Evolutionary conservation across 1,140 invertebrate species (phyloP), one percentile per base, ranked within the genome.

Genomic region (Acromyrmex charruanus): DNA sequence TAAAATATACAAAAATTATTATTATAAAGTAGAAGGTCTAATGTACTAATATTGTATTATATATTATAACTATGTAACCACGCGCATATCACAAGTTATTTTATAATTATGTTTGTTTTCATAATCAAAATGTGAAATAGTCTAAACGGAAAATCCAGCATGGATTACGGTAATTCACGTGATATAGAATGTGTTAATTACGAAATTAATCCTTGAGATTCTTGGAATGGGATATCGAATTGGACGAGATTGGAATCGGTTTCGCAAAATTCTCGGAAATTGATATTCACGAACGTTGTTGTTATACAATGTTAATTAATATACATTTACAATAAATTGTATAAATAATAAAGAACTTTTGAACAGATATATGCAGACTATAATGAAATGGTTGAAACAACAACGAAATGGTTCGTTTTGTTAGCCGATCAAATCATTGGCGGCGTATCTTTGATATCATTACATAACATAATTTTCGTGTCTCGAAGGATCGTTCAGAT

Each of bases 201-300:
- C 16, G 68, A 59, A 25, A 82, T 69, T 72, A 31, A 39, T 82
- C 28, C 5, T 9, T 16, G 10, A 21, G 35, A 80, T 75, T 31
- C 51, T n/a, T 7, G 18, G 16, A 65, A 10, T 12, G 44, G 18
- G 3, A 12, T 35, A 31, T 51, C 18, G 10, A 3, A 69, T 69
- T 9, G n/a, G n/a, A 58, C 21, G 49, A 31, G 28, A 25, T 25
- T 25, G 25, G 25, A 25, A 25, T 25, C 31, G 18, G 0, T 28
- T 55, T 80, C n/a, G 31, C n/a, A n/a, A 18, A 69, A 53, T 58
- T 69, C 31, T 55, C 49, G 4, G n/a, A 4, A 69, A 25, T 53
- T 18, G 4, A 55, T 25, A 55, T 55, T 35, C 35, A 12, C 10
- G n/a, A 49, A 21, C 21, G 14, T 75, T 75, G 49, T 31, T 16